A percentile compares a stretch with the other conserved stretches of the same genome.
Conservation (phyloP, 2,888 invertebrate genomes). For the Cinara cedri region DNA sequence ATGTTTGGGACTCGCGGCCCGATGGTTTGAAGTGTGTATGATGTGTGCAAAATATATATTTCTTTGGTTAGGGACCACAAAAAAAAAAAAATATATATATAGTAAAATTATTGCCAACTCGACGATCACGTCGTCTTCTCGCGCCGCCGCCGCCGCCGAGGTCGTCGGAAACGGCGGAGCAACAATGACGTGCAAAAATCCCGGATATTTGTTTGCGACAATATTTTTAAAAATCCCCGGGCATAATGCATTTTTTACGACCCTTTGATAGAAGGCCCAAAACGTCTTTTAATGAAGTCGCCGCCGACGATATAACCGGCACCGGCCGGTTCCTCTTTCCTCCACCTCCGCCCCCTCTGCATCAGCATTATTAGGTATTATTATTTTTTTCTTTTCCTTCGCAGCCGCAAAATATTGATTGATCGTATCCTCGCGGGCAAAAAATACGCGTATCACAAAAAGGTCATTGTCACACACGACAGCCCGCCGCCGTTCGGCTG, state of each 20-base stretch:
- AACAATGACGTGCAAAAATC: constrained; percentile 54
- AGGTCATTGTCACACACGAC: constrained; percentile 46
- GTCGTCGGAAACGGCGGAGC: neutral
- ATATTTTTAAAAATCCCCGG: constrained; percentile 43
- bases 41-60: neutral
- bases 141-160: too few relatives aligned
- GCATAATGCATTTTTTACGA: constrained; percentile 54
- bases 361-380: constrained; percentile 6
- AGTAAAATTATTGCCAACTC: constrained; percentile 50
- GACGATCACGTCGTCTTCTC: neutral
- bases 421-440: constrained; percentile 43
- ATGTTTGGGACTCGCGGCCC: neutral
- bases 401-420: constrained; percentile 47
- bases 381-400: constrained; percentile 15
- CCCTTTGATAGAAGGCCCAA: constrained; percentile 40
- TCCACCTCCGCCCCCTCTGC: neutral
- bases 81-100: constrained; percentile 6
- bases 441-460: constrained; percentile 51
- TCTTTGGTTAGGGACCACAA: constrained; percentile 8
- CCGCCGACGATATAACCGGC: constrained; percentile 21
- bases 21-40: constrained; percentile 18
- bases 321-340: neutral
- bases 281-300: constrained; percentile 56
- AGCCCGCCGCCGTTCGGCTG: constrained; percentile 18
- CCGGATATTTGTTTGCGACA: constrained; percentile 53